Base-by-base conservation (phyloP, 1,140 invertebrate species). In the Cotesia typhae region DNA sequence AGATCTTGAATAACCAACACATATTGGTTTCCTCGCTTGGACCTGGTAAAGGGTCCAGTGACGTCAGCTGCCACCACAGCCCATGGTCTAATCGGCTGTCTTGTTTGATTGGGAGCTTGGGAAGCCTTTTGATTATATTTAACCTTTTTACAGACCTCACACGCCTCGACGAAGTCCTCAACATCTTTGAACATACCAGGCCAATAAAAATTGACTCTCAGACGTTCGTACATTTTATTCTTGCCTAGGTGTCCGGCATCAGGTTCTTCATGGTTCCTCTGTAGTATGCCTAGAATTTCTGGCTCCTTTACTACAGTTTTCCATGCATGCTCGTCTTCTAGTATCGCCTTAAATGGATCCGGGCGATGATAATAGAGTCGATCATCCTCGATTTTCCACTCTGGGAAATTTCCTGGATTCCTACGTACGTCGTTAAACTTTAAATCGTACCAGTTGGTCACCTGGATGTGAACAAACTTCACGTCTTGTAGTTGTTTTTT, bases 181-280 rank as follows among this genome's bases (percentile, higher is more conserved):
- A 74, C 73, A n/a, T 79, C 71, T 1, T 71, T 36, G 6, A 69
- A 73, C 73, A 80, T 80, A 1, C 71, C 75, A 0, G 78, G 76
- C 74, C 74, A 80, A 51, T 78, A 77, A 36, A 79, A 80, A 6
- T 52, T 47, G 12, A 59, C 7, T 0, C 52, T 36, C 0, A 76
- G 47, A 12, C 75, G 51, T 3, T 41, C 65, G 6, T 70, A 70
- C 0, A 71, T 79, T 37, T 81, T 77, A 0, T 73, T 72, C 3
- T 75, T 73, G 0, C 75, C 75, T 20, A 79, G 59, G 57, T 81
- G 75, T 0, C 14, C 37, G 0, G 37, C 78, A 2, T 36, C n/a
- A 2, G 4, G 4, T 2, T 20, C 36, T 36, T 28, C 60, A 5
- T 10, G 60, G 5, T 10, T 63, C 36, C n/a, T 35, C 4, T 9